These are phyloP conservation scores for Agrilus cyanescens DNA, from an alignment of 2,888 invertebrate species.

Conservation along the genomic window DNA sequence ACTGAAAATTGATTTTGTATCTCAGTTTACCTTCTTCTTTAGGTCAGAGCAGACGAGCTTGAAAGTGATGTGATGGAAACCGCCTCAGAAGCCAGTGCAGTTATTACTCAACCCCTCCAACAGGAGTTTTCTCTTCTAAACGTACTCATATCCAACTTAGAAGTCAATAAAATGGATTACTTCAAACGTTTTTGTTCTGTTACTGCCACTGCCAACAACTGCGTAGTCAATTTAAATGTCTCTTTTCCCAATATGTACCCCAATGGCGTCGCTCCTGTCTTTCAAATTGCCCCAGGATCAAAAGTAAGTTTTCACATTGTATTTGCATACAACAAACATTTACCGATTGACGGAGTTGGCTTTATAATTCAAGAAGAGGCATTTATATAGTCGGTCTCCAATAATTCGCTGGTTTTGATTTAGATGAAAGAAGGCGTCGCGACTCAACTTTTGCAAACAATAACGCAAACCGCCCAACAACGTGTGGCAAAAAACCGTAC, in stretches of 20 bases:
- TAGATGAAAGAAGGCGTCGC: conserved; percentile 56
- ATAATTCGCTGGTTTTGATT: conserved; percentile 20
- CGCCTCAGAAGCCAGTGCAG: conserved; percentile 7
- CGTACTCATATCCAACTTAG: conserved; percentile 61
- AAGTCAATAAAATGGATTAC: conserved; percentile 42
- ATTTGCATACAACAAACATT: no score
- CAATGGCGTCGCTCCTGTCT: conserved; percentile 50
- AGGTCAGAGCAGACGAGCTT: not conserved
- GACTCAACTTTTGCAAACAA: conserved; percentile 63
- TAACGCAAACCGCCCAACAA: conserved; percentile 69
- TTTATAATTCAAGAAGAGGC: no score
- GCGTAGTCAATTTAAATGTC: conserved; percentile 8
- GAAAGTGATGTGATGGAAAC: conserved; percentile 8
- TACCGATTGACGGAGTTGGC: no score
- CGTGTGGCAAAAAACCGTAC: conserved; percentile 75
- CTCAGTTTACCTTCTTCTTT: no score
- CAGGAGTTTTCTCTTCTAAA: conserved; percentile 68
- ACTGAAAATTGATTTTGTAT: no score
- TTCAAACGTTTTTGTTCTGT: conserved; percentile 46
- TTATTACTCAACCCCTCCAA: conserved; percentile 43
- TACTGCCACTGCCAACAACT: conserved; percentile 39
- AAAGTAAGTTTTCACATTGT: conserved; percentile 18
- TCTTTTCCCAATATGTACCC: conserved; percentile 67
- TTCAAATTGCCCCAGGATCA: conserved; percentile 54
- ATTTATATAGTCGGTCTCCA: no score